phyloP scores from a whole-genome alignment of 2,888 invertebrate species.

The Sminthurinus aureus region DNA sequence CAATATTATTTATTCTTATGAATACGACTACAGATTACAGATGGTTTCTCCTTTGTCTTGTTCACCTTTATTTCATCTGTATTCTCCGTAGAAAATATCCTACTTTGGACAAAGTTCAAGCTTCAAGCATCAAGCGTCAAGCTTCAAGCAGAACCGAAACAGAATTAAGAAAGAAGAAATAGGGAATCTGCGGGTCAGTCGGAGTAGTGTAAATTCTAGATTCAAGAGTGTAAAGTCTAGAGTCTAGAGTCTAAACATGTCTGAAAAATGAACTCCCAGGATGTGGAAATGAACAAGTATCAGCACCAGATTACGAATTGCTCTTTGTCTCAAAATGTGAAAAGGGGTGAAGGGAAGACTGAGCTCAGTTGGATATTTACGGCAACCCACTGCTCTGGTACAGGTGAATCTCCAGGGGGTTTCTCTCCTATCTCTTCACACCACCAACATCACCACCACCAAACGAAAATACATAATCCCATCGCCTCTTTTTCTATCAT shows the following conservation, averaged over 20 bases:
- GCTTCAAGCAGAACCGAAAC: neutral
- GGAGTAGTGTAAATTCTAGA: neutral
- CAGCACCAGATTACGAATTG: constrained; percentile 57
- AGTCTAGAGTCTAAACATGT: no score
- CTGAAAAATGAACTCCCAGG: constrained; percentile 52
- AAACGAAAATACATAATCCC: neutral
- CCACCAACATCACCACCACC: neutral
- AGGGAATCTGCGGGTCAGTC: constrained; percentile 27
- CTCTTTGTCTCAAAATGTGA: constrained; percentile 47
- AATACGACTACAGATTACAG: neutral
- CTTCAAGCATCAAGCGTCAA: no score
- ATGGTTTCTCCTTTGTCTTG: neutral
- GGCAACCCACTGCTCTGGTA: constrained; percentile 58
- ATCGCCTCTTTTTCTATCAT: no score
- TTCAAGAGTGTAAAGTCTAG: no score
- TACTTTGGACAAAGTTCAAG: neutral
- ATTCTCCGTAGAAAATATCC: neutral
- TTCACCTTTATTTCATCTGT: neutral
- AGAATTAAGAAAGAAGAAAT: neutral
- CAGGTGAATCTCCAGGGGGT: constrained; percentile 57
- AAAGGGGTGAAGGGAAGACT: constrained; percentile 52
- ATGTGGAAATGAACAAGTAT: constrained; percentile 59
- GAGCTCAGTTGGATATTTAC: constrained; percentile 60
- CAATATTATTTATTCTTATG: neutral
- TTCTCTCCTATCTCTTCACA: constrained; percentile 48